A percentile compares a stretch with the other conserved stretches of the same genome.
Evolutionary conservation across 2,888 invertebrate genomes (phyloP).

Genomic region (Cenopis cana): DNA sequence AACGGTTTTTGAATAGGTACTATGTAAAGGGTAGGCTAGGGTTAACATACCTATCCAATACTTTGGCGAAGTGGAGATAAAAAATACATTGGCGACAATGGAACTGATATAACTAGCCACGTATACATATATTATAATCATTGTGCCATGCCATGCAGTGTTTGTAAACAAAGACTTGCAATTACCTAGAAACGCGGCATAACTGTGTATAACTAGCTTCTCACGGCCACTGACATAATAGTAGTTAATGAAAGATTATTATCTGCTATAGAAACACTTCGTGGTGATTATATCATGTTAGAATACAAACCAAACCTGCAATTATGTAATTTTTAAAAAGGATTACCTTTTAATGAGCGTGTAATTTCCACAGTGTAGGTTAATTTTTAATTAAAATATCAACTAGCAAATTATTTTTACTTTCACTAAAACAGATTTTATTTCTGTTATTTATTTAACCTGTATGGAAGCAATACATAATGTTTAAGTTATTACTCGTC

Average conservation of each 20-base stretch:
- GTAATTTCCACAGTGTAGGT: too few relatives aligned
- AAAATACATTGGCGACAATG: too few relatives aligned
- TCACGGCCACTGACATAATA: slow-evolving; percentile 21
- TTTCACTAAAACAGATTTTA: too few relatives aligned
- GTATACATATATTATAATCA: background rate
- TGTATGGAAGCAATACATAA: too few relatives aligned
- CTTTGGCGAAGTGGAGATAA: too few relatives aligned
- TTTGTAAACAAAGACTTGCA: slow-evolving; percentile 13
- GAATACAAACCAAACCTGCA: background rate
- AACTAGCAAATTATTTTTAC: too few relatives aligned
- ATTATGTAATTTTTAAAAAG: background rate
- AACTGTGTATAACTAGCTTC: slow-evolving; percentile 1
- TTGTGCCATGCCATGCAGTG: background rate
- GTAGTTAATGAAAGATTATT: background rate
- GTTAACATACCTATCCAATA: too few relatives aligned
- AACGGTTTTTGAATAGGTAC: too few relatives aligned
- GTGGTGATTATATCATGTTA: background rate
- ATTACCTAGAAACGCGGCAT: slow-evolving; percentile 6
- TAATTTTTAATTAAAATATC: too few relatives aligned
- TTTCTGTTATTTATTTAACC: too few relatives aligned
- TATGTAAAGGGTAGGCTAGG: too few relatives aligned
- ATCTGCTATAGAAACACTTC: background rate
- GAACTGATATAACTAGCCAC: background rate
- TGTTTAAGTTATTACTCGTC: too few relatives aligned
- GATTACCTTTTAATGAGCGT: background rate